Conservation (phyloP, 2,113 vertebrate genomes). For the Syngnathus scovelli region DNA sequence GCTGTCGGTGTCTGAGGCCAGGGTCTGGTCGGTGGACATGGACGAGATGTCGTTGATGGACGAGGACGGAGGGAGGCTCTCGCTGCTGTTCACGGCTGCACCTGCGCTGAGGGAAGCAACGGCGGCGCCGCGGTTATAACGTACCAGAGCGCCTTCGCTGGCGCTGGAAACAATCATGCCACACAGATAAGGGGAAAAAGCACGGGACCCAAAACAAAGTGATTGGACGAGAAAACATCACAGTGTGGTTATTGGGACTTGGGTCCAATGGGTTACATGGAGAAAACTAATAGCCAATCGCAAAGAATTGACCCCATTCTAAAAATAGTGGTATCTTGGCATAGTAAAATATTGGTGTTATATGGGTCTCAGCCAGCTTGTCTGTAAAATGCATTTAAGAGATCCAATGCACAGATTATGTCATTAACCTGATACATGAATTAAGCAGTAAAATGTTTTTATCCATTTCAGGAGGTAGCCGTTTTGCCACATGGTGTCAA, state of each 20-base stretch:
- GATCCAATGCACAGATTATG: no score
- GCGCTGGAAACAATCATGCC: neutral
- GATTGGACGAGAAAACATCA: conserved; percentile 3
- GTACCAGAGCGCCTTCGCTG: neutral
- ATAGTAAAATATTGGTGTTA: no score
- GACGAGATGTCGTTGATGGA: conserved; percentile 99
- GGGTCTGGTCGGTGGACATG: conserved; percentile 99
- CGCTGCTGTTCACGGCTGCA: conserved; percentile 99
- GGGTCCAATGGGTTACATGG: neutral
- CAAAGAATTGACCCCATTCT: no score
- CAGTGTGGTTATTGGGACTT: conserved; percentile 19
- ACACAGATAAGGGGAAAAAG: neutral
- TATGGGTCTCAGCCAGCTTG: no score
- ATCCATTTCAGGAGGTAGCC: no score
- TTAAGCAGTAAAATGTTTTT: no score
- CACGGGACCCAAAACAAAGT: neutral
- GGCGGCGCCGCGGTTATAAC: conserved; percentile 85
- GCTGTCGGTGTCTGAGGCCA: conserved; percentile 99
- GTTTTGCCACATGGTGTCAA: no score
- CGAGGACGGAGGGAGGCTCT: conserved; percentile 97
- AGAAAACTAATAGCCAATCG: no score
- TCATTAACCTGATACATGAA: neutral
- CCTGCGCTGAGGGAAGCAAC: conserved; percentile 99
- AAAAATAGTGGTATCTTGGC: no score
- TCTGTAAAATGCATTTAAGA: no score